Evolutionary conservation across 2,113 vertebrate genomes (phyloP).

Genomic region (Erpornis zantholeuca): DNA sequence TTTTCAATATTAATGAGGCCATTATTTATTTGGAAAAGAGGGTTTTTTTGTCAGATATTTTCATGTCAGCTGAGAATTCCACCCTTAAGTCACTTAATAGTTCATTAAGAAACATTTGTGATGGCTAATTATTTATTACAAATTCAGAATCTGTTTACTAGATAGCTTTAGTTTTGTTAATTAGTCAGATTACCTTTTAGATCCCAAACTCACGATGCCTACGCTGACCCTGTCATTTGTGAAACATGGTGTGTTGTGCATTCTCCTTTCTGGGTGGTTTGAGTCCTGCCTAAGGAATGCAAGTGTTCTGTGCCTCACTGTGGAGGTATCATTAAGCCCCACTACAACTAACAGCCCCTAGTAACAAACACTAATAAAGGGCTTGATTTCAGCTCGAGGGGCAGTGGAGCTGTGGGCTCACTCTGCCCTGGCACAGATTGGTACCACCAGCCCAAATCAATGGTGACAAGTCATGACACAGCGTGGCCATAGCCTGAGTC

Average conservation of each 20-base stretch:
- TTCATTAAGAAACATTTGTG: constrained; percentile 16
- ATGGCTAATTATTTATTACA: constrained; percentile 50
- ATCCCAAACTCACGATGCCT: not conserved
- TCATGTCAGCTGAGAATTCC: not conserved
- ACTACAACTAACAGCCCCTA: not conserved
- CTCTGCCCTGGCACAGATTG: not conserved
- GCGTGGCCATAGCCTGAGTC: not conserved
- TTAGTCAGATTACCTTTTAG: constrained; percentile 12
- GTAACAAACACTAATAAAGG: not conserved
- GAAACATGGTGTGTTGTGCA: fast-evolving
- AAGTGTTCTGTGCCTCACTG: not conserved
- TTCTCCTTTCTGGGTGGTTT: not conserved
- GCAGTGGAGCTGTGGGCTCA: not conserved
- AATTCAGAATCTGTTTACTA: constrained; percentile 36
- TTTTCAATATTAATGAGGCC: constrained; percentile 42
- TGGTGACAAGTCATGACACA: not conserved
- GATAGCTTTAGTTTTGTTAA: constrained; percentile 32
- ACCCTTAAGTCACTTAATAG: constrained; percentile 26
- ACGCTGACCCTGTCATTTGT: not conserved
- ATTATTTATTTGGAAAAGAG: constrained; percentile 12
- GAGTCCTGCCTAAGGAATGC: not conserved
- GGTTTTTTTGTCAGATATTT: not conserved
- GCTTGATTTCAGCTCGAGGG: constrained; percentile 3
- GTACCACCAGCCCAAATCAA: not conserved
- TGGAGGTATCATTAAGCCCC: not conserved